Evolutionary conservation across 2,888 invertebrate genomes (phyloP).

Genomic region (Iselma pallidipennis): DNA sequence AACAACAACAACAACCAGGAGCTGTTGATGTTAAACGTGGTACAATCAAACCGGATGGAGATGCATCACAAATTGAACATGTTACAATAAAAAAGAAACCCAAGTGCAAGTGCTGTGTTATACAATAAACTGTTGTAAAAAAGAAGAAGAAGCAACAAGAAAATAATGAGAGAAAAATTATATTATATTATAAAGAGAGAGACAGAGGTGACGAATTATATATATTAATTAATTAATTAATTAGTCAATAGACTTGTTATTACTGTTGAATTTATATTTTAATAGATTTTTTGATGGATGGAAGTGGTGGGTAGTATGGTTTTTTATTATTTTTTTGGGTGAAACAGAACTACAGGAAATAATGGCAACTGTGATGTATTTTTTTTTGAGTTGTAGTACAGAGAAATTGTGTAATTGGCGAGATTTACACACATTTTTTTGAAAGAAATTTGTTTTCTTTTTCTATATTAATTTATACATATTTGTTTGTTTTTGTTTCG

Average conservation of each 20-base stretch:
- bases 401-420: not conserved
- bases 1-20: constrained; percentile 57
- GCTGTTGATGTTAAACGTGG: constrained; percentile 73
- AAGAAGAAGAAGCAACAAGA: not conserved
- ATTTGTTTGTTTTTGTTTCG: too few relatives aligned
- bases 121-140: constrained; percentile 68
- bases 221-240: constrained; percentile 20
- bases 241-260: constrained; percentile 41
- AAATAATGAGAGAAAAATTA: constrained; percentile 1
- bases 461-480: not conserved
- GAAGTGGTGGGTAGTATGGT: not conserved
- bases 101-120: constrained; percentile 93
- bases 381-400: constrained; percentile 8
- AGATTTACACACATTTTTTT: too few relatives aligned
- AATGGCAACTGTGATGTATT: constrained; percentile 11
- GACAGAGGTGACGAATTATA: constrained; percentile 11
- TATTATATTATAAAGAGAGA: too few relatives aligned
- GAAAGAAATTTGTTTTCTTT: too few relatives aligned
- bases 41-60: constrained; percentile 69
- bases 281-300: not conserved
- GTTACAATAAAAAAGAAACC: constrained; percentile 94
- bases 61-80: constrained; percentile 81
- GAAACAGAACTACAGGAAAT: not conserved
- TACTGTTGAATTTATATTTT: constrained; percentile 25
- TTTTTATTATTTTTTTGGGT: not conserved